Evolutionary conservation across 2,888 invertebrate species (phyloP).

Genomic region (Cephus pygmeus): DNA sequence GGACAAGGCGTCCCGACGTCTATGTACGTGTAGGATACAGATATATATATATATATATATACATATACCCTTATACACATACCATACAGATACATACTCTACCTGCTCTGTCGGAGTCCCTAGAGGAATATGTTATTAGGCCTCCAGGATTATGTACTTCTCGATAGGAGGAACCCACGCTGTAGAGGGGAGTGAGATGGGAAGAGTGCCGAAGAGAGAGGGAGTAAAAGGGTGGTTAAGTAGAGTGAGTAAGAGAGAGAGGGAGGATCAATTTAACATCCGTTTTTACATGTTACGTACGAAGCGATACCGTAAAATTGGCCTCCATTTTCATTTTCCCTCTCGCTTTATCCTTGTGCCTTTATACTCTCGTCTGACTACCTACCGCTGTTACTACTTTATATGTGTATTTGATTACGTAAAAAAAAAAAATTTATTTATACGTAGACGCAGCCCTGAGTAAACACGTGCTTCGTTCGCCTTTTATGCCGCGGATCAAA

Average conservation of each 20-base stretch:
- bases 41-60: not conserved
- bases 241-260: not conserved
- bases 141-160: slow-evolving; percentile 7
- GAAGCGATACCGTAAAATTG: slow-evolving; percentile 12
- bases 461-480: no score
- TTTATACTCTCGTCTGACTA: no score
- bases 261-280: slow-evolving; percentile 30
- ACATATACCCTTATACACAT: not conserved
- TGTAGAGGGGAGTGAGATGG: not conserved
- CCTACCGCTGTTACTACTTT: no score
- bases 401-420: no score
- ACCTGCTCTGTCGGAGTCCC: slow-evolving; percentile 5
- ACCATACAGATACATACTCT: not conserved
- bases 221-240: no score
- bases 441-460: no score
- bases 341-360: no score
- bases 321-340: not conserved
- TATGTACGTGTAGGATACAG: not conserved
- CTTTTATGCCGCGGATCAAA: no score
- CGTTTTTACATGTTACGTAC: slow-evolving; percentile 24
- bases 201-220: not conserved
- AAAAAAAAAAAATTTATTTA: no score
- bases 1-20: slow-evolving; percentile 16
- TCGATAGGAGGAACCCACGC: not conserved
- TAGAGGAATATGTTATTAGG: slow-evolving; percentile 16